Base-by-base conservation (phyloP, 2,888 invertebrate genomes). In the Drosophila parthenogenetica region DNA sequence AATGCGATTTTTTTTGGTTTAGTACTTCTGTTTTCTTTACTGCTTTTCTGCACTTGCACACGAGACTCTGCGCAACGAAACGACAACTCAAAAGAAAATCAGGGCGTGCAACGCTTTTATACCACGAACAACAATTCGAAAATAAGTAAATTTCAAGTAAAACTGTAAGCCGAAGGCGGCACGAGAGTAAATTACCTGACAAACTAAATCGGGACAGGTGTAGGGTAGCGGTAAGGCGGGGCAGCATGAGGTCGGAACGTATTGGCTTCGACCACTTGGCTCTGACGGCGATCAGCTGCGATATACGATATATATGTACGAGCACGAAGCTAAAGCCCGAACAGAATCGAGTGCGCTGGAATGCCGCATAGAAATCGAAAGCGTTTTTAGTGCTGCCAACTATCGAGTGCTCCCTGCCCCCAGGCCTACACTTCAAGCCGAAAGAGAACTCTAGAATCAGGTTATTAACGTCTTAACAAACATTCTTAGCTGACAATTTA, bases 81-180 rank as follows among this genome's bases (percentile, higher is more conserved):
- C 89, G 91, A 91, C 91, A 90, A 92, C 91, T 92, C 90, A 90
- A 91, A 91, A 90, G 90, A 92, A 91, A 91, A 90, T 85, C 90
- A 86, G 90, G 88, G 87, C 87, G 91, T 89, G 87, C 89, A 89
- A 90, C 85, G 91, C 91, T 91, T 82, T 91, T 92, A 92, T 92
- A 92, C 91, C 90, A 88, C 78, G 62, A 73, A 32, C 87, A 75
- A 81, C 80, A 70, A 63, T 73, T 77, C 73, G 73, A 70, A 73
- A 76, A 77, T 72, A 73, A 75, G 60, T 79, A 43, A 71, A 48
- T 62, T 76, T 72, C 57, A 71, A 67, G 58, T 81, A 65, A 68
- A 54, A 73, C 63, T 54, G 59, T 54, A 65, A 70, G 73, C 78
- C 83, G 83, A 86, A 81, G 79, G 77, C 75, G 69, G 68, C 72